Base-by-base conservation (phyloP, 2,113 vertebrate genomes). In the Psettodes erumei region DNA sequence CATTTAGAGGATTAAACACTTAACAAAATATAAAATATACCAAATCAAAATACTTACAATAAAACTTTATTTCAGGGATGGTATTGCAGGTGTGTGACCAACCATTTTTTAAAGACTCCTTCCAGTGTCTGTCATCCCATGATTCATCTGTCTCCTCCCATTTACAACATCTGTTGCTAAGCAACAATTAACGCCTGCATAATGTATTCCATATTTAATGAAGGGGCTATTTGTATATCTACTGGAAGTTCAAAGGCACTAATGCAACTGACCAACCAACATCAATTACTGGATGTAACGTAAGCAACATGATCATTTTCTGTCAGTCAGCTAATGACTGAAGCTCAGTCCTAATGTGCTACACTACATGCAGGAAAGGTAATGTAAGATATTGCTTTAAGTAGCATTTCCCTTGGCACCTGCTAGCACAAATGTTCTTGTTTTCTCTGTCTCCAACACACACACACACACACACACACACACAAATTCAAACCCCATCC, bases 101-200 rank as follows among this genome's bases (percentile, higher is more conserved):
- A n/a, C n/a, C n/a, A n/a, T n/a, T 47, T 67, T 75, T 70, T 61
- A 64, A 67, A 60, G 27, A 59, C 40, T 21, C 61, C 16, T 25
- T 54, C 43, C 10, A 8, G 9, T 35, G 32, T 80, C 73, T 75
- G 38, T 81, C 62, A 56, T 62, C 63, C 50, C 40, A 73, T 63
- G 62, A 71, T 38, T 85, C 71, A 65, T 82, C 80, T 70, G 65
- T 73, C 66, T 56, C 71, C 63, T 75, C 53, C 70, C 70, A 82
- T 81, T 79, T 78, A 84, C 78, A 80, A 71, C 80, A 68, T 63
- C 84, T 81, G 87, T 91, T 91, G 88, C 88, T 79, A 87, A 45
- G 89, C 83, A 88, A 89, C 86, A 68, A 81, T 81, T 75, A 75
- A 85, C 48, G 53, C 28, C 70, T 37, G 53, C 70, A 70, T 53